These are phyloP conservation scores for Orius insidiosus DNA, from an alignment of 1,140 invertebrate species.

Conservation along the genomic window DNA sequence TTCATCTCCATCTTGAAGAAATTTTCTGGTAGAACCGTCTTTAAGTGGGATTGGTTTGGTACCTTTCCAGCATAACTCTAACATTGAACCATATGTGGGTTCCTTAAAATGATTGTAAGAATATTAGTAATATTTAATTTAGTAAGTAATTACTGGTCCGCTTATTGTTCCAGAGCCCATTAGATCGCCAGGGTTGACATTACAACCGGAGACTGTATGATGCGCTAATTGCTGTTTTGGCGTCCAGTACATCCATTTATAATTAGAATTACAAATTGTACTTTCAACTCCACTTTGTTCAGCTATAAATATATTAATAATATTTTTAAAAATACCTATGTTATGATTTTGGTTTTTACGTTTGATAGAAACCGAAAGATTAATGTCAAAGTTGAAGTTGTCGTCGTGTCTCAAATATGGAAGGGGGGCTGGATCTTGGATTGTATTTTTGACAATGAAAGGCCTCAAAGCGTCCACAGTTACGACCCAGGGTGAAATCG, in stretches of 20 bases:
- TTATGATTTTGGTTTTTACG: conserved; percentile 38
- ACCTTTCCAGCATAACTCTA: conserved; percentile 90
- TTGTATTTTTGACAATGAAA: conserved; percentile 61
- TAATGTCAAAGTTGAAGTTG: conserved; percentile 85
- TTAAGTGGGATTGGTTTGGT: conserved; percentile 60
- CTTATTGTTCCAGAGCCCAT: conserved; percentile 95
- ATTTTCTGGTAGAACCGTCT: conserved; percentile 69
- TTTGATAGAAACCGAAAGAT: conserved; percentile 71
- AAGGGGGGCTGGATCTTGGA: conserved; percentile 74
- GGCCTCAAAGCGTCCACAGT: conserved; percentile 85
- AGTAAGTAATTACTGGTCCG: conserved; percentile 49
- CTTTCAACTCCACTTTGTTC: conserved; percentile 32
- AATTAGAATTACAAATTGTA: conserved; percentile 60
- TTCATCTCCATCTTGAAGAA: conserved; percentile 87
- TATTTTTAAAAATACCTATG: neutral
- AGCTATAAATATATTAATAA: conserved; percentile 29
- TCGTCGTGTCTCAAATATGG: conserved; percentile 74
- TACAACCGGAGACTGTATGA: conserved; percentile 92
- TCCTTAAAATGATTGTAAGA: conserved; percentile 33
- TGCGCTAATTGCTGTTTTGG: conserved; percentile 92
- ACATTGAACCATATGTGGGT: conserved; percentile 75
- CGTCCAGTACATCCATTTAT: conserved; percentile 89
- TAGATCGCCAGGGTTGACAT: conserved; percentile 83
- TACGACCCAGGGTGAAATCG: conserved; percentile 95
- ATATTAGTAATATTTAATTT: neutral